These are phyloP conservation scores for Apamea epomidion DNA, from an alignment of 2,888 invertebrate species.

Conservation along the genomic window DNA sequence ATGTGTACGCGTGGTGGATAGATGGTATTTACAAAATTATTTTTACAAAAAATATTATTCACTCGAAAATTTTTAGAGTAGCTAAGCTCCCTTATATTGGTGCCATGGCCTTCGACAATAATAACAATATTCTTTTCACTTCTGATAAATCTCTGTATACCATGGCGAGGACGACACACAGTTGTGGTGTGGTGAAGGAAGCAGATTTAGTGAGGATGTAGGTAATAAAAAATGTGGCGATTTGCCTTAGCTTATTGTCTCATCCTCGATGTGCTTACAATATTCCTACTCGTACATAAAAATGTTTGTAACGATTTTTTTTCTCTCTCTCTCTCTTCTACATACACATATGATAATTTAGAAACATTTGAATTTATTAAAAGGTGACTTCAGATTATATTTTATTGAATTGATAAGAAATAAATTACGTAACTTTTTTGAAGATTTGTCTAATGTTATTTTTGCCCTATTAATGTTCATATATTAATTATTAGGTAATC, in stretches of 20 bases:
- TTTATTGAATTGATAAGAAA: neutral
- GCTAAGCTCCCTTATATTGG: constrained; percentile 77
- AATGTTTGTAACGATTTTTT: neutral
- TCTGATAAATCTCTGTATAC: constrained; percentile 75
- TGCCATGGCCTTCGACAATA: constrained; percentile 82
- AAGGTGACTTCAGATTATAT: no score
- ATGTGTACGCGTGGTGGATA: constrained; percentile 85
- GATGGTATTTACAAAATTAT: constrained; percentile 83
- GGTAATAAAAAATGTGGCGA: neutral
- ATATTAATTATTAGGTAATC: neutral
- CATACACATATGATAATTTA: neutral
- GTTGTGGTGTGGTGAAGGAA: constrained; percentile 56
- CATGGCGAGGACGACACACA: constrained; percentile 68
- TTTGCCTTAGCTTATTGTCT: neutral
- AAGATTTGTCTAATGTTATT: neutral
- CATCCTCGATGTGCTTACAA: neutral
- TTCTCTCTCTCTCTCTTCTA: neutral
- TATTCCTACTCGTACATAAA: neutral
- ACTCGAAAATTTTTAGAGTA: constrained; percentile 76
- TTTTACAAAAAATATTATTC: constrained; percentile 72
- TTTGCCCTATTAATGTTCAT: neutral
- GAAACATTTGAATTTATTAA: neutral
- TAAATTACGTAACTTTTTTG: neutral
- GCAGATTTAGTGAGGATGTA: constrained; percentile 9
- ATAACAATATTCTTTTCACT: constrained; percentile 82